Conservation (phyloP, 2,113 vertebrate genomes). For the Chaetorhynchus papuensis region DNA sequence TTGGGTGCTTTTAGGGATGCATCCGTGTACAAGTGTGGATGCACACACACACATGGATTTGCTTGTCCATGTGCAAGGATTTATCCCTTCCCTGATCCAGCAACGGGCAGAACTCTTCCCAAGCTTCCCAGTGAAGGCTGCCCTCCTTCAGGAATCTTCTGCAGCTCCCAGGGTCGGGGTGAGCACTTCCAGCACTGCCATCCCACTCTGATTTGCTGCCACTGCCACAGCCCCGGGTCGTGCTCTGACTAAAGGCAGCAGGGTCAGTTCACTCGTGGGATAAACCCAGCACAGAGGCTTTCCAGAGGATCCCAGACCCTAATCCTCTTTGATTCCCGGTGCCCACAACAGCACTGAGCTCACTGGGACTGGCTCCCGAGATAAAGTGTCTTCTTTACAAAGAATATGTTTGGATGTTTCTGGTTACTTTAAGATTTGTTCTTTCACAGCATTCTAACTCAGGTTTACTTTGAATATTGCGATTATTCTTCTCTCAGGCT, state of each 20-base stretch:
- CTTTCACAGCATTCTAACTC: background rate
- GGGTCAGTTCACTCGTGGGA: background rate
- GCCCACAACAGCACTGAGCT: background rate
- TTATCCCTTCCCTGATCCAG: background rate
- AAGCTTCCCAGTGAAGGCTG: background rate
- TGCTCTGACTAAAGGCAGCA: background rate
- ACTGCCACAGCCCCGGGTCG: background rate
- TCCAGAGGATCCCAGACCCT: background rate
- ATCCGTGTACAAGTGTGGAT: accelerated
- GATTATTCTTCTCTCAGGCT: background rate
- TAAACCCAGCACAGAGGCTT: background rate
- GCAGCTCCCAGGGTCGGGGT: background rate
- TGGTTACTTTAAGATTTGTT: background rate
- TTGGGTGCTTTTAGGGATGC: background rate
- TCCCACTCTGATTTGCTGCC: background rate
- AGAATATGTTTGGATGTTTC: background rate
- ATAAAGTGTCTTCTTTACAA: background rate
- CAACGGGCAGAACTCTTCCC: background rate
- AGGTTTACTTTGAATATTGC: background rate
- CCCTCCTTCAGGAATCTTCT: background rate
- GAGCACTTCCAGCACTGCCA: background rate
- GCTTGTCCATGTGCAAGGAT: background rate
- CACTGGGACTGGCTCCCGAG: background rate
- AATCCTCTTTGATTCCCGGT: background rate
- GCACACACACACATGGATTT: accelerated